Percentiles rank a stretch among this genome's conserved stretches.
phyloP scores from a whole-genome alignment of 2,113 vertebrate genomes.

The Microcebus tavaratra region DNA sequence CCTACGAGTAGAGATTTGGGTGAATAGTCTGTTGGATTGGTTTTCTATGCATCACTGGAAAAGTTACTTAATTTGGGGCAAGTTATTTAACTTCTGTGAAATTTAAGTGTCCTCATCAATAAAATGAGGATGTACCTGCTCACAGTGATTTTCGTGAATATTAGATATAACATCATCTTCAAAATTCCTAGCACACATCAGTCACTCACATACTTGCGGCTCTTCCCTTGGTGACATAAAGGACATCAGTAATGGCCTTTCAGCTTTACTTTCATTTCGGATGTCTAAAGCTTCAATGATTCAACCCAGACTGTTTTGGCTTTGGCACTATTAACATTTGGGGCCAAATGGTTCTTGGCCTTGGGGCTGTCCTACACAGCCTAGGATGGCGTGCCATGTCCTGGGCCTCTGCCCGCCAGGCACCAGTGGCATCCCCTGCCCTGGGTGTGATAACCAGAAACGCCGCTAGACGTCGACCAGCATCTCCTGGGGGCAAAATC shows the following conservation, averaged over 20 bases:
- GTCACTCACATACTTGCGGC: no score
- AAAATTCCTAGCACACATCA: no score
- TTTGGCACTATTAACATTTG: background rate
- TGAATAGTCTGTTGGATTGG: background rate
- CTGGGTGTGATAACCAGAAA: no score
- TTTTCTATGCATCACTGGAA: background rate
- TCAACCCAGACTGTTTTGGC: background rate
- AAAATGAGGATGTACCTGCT: background rate
- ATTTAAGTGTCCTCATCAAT: background rate
- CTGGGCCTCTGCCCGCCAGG: background rate
- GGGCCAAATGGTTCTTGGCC: background rate
- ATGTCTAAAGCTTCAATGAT: background rate
- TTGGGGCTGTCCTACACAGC: no score
- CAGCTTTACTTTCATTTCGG: background rate
- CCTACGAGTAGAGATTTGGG: background rate
- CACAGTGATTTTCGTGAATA: no score
- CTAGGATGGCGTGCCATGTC: fast-evolving
- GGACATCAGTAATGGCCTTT: background rate
- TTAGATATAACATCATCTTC: background rate
- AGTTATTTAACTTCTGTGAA: background rate
- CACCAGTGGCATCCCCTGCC: no score
- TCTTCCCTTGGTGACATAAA: no score
- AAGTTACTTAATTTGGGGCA: background rate
- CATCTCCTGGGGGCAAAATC: background rate
- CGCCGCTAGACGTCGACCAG: background rate